Evolutionary conservation across 2,888 invertebrate species (phyloP), one percentile per base, ranked within the genome.

Genomic region (Tetropium fuscum): DNA sequence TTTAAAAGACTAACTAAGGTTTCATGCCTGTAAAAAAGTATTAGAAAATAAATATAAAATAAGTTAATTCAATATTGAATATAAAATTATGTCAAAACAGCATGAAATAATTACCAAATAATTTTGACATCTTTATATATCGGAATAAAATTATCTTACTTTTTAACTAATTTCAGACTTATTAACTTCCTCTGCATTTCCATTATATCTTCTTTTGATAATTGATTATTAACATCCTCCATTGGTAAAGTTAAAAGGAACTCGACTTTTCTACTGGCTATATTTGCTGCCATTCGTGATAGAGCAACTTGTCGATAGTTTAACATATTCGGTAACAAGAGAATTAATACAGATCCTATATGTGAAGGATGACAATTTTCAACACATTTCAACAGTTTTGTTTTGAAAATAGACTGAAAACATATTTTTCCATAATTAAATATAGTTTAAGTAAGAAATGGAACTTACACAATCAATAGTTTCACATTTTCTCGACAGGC

Each of bases 241-340:
- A 82, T 73, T 0, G 84, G 78, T 72, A 88, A 79, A 0, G 89
- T 87, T 61, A 90, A 83, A n/a, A 94, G 78, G 65, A 88, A 83
- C 73, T 88, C 89, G 34, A 91, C 86, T 65, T 91, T 85, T 15
- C 88, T 84, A 75, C 90, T 88, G 0, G 91, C 91, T 53, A 94
- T 84, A 71, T 88, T 88, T n/a, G 90, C 88, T 51, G 91, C 90
- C 74, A 88, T 81, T 63, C 91, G 85, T 0, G 87, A 84, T 16
- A 90, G 75, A 0, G 90, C 88, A 20, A 92, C 84, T 60, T 91
- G 88, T 16, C 88, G 87, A 40, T 89, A 88, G 25, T 87, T 85
- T 13, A 93, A 83, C 64, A 94, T 87, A 71, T 84, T 83, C 45
- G 87, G 87, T 5, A 90, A 81, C 11, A 91, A 78, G 8, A 88